Evolutionary conservation across 2,113 vertebrate species (phyloP).

Genomic region (Sturnus vulgaris): DNA sequence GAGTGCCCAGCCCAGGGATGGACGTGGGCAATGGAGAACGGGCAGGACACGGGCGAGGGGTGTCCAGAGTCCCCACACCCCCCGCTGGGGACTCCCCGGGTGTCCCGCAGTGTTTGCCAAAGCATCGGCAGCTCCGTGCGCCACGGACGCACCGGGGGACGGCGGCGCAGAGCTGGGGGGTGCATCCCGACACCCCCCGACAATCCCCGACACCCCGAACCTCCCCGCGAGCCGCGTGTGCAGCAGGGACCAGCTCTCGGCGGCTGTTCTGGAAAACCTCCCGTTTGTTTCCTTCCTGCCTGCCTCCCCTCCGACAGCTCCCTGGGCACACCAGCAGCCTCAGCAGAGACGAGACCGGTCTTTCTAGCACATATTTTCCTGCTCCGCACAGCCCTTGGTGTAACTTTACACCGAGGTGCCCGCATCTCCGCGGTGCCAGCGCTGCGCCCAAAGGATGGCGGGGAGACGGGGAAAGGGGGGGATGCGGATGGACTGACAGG

Average conservation of each 20-base stretch:
- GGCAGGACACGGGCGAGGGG: fast-evolving
- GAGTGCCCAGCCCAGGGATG: not conserved
- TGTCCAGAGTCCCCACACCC: not conserved
- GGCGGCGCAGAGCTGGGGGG: not conserved
- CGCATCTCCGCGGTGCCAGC: constrained; percentile 12
- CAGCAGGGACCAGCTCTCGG: constrained; percentile 13
- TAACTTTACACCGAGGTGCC: constrained; percentile 47
- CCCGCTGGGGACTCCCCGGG: fast-evolving
- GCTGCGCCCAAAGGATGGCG: constrained; percentile 20
- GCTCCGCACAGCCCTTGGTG: constrained; percentile 43
- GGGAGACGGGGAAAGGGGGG: not conserved
- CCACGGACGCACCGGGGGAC: not conserved
- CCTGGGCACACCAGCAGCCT: constrained; percentile 44
- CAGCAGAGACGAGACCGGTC: constrained; percentile 51
- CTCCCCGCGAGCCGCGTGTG: not conserved
- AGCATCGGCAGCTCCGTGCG: not conserved
- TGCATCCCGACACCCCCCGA: no score
- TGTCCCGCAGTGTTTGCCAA: not conserved
- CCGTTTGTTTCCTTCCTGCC: constrained; percentile 54
- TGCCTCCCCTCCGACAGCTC: constrained; percentile 27
- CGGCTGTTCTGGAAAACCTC: constrained; percentile 52
- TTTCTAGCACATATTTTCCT: constrained; percentile 56
- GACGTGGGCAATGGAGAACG: not conserved
- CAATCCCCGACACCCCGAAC: not conserved
- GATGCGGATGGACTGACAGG: constrained; percentile 64